Percentiles rank a stretch among this genome's conserved stretches.
These are phyloP conservation scores for Coregonus suidteri DNA, from an alignment of 2,797 vertebrate genomes.

Conservation along the genomic window DNA sequence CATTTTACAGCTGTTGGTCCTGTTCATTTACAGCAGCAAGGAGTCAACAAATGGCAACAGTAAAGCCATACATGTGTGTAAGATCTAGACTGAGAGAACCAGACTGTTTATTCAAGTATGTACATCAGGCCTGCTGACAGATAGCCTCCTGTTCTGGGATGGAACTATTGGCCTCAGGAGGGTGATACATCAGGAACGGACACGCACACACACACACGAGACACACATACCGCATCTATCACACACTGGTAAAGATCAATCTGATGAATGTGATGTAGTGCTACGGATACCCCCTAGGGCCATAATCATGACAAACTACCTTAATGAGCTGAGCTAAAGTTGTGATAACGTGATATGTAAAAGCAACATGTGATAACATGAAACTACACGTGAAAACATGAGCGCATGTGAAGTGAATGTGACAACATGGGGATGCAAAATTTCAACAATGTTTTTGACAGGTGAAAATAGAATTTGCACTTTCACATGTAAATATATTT, in stretches of 20 bases:
- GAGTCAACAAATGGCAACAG: not conserved
- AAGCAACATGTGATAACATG: too few species aligned
- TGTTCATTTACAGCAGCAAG: constrained; percentile 10
- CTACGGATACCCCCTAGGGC: not conserved
- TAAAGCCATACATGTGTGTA: not conserved
- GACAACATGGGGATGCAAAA: too few species aligned
- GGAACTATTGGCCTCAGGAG: not conserved
- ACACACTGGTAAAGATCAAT: not conserved
- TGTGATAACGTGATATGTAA: too few species aligned
- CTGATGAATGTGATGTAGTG: not conserved
- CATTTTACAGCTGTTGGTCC: not conserved
- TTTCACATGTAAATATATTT: too few species aligned
- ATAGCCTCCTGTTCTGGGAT: not conserved
- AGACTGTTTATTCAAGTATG: not conserved
- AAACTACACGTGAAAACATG: too few species aligned
- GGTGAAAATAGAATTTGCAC: too few species aligned
- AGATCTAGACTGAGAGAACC: not conserved
- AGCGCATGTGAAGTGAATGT: too few species aligned
- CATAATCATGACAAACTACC: not conserved
- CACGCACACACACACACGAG: not conserved
- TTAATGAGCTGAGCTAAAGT: not conserved
- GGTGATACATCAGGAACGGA: not conserved
- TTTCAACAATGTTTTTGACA: too few species aligned
- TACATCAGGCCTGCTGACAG: not conserved
- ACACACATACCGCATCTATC: not conserved